phyloP scores from a whole-genome alignment of 1,140 invertebrate species.

The Stegodyphus dumicola region DNA sequence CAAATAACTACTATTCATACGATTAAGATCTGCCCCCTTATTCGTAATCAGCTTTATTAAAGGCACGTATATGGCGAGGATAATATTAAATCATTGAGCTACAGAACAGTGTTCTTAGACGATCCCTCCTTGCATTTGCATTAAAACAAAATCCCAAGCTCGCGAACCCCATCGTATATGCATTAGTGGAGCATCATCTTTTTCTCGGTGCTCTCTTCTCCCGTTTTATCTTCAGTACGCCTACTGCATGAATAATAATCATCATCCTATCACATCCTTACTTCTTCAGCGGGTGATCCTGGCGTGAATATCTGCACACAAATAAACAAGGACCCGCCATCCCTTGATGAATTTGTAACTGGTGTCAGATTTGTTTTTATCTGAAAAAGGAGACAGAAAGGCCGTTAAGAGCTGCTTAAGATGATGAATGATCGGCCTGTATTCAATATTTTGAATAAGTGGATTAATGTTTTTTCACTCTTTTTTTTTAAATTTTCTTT shows the following conservation, averaged over 20 bases:
- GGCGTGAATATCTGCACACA: not conserved
- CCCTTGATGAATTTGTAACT: slow-evolving; percentile 38
- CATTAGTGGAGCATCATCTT: slow-evolving; percentile 23
- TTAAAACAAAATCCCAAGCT: too few relatives aligned
- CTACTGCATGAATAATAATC: slow-evolving; percentile 51
- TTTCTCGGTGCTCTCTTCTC: not conserved
- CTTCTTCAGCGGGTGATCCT: slow-evolving; percentile 8
- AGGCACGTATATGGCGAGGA: too few relatives aligned
- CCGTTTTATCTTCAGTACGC: slow-evolving; percentile 12
- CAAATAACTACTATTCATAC: too few relatives aligned
- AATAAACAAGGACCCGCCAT: slow-evolving; percentile 32
- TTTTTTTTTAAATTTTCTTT: not conserved
- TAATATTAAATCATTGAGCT: too few relatives aligned
- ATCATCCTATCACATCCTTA: slow-evolving; percentile 8
- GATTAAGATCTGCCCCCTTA: too few relatives aligned
- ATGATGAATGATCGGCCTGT: slow-evolving; percentile 14
- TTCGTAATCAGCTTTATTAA: too few relatives aligned
- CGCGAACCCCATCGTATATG: too few relatives aligned
- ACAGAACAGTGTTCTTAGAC: too few relatives aligned
- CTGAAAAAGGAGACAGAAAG: slow-evolving; percentile 1
- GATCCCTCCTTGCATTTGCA: too few relatives aligned
- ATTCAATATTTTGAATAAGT: slow-evolving; percentile 3
- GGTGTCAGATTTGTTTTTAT: slow-evolving; percentile 1
- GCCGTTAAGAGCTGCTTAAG: not conserved
- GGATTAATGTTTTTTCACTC: not conserved